These are phyloP conservation scores for Malurus alboscapulatus DNA, from an alignment of 2,113 vertebrate genomes.

Conservation along the genomic window DNA sequence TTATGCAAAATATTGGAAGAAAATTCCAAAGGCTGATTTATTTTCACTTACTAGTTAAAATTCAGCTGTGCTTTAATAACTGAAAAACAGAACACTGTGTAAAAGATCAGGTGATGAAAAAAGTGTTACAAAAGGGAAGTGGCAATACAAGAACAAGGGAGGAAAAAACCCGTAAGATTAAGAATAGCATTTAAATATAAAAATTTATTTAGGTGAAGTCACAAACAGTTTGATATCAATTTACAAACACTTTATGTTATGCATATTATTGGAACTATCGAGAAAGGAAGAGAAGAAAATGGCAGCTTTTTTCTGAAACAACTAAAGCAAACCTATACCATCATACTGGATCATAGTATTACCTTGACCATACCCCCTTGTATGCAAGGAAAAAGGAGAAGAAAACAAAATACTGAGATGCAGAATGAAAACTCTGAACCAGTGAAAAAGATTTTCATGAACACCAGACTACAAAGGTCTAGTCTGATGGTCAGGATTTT, in stretches of 20 bases:
- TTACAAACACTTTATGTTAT: constrained; percentile 64
- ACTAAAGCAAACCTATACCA: constrained; percentile 50
- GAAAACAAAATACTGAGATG: constrained; percentile 25
- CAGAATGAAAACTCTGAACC: not conserved
- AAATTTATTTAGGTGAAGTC: constrained; percentile 67
- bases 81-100: not conserved
- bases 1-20: not conserved
- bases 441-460: not conserved
- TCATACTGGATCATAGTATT: constrained; percentile 44
- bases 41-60: not conserved
- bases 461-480: not conserved
- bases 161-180: not conserved
- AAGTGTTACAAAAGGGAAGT: not conserved
- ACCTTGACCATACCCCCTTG: constrained; percentile 29
- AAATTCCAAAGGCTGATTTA: not conserved
- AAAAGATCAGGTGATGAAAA: not conserved
- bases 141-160: not conserved
- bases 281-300: constrained; percentile 36
- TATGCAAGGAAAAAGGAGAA: constrained; percentile 28
- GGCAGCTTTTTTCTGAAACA: constrained; percentile 42
- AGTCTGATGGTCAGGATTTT: constrained; percentile 8
- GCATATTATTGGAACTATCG: constrained; percentile 25
- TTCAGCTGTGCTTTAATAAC: not conserved
- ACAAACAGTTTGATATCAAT: constrained; percentile 54
- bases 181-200: constrained; percentile 48